These are phyloP conservation scores for Antechinus flavipes DNA, from an alignment of 2,113 vertebrate genomes.

Conservation along the genomic window DNA sequence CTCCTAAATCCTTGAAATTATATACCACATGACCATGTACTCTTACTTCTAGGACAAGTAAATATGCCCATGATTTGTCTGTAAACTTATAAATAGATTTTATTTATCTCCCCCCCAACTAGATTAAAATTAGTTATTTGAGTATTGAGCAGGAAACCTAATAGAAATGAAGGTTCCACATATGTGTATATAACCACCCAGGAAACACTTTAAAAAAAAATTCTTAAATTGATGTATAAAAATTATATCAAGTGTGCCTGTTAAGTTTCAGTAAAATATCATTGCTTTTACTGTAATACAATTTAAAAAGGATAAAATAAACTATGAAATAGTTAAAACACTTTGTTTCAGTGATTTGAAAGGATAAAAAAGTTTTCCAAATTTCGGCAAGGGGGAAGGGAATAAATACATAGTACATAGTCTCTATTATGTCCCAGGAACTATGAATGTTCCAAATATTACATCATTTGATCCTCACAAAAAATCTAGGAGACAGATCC, in stretches of 20 bases:
- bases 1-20: constrained; percentile 12
- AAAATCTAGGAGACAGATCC: too few relatives aligned
- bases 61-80: background rate
- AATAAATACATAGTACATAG: too few relatives aligned
- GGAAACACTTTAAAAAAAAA: background rate
- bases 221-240: constrained; percentile 19
- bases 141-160: background rate
- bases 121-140: constrained; percentile 15
- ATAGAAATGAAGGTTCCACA: background rate
- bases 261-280: background rate
- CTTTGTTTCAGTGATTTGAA: constrained; percentile 43
- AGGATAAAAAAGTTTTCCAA: background rate
- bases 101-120: background rate
- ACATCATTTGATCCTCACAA: too few relatives aligned
- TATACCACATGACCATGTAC: background rate
- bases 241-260: background rate
- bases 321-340: constrained; percentile 18
- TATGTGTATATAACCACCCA: background rate
- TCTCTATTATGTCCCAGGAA: too few relatives aligned
- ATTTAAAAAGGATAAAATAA: background rate
- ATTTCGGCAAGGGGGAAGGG: too few relatives aligned
- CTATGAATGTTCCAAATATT: too few relatives aligned
- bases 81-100: constrained; percentile 23
- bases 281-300: constrained; percentile 45
- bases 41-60: background rate